Conservation (phyloP, 1,140 invertebrate genomes). For the Drosophila persimilis region DNA sequence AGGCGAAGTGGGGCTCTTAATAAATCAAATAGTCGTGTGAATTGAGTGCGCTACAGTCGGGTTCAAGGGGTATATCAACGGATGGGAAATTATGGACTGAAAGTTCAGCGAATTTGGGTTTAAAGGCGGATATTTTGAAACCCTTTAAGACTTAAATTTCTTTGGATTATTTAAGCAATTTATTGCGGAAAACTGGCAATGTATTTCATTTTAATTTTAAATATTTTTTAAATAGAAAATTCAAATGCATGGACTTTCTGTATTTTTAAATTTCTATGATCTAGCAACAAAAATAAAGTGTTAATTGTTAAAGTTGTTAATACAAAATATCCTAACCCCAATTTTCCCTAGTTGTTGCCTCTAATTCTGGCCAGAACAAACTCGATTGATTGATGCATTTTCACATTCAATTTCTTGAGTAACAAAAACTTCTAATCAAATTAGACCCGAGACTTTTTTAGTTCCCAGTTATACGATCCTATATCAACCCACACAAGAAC, state of each 20-base stretch:
- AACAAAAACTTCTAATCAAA: neutral
- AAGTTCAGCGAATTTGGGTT: too few relatives aligned
- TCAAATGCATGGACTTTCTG: too few relatives aligned
- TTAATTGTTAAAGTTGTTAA: conserved; percentile 1
- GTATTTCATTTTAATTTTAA: too few relatives aligned
- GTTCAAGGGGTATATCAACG: conserved; percentile 22
- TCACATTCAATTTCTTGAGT: neutral
- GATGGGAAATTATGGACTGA: too few relatives aligned
- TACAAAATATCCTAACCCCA: neutral
- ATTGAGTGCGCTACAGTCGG: conserved; percentile 52
- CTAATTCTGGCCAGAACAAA: too few relatives aligned
- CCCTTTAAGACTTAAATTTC: too few relatives aligned
- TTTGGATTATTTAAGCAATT: too few relatives aligned
- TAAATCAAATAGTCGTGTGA: conserved; percentile 81
- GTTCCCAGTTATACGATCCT: neutral
- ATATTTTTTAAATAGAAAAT: too few relatives aligned
- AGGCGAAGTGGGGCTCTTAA: conserved; percentile 53
- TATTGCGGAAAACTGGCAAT: too few relatives aligned
- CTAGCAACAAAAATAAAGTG: neutral
- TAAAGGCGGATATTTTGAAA: neutral
- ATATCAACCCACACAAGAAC: conserved; percentile 28
- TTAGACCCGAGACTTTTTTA: neutral
- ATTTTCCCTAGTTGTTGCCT: too few relatives aligned
- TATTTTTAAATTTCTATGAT: too few relatives aligned
- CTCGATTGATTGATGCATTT: neutral